Base-by-base conservation (phyloP, 2,113 vertebrate genomes). In the Perognathus longimembris region DNA sequence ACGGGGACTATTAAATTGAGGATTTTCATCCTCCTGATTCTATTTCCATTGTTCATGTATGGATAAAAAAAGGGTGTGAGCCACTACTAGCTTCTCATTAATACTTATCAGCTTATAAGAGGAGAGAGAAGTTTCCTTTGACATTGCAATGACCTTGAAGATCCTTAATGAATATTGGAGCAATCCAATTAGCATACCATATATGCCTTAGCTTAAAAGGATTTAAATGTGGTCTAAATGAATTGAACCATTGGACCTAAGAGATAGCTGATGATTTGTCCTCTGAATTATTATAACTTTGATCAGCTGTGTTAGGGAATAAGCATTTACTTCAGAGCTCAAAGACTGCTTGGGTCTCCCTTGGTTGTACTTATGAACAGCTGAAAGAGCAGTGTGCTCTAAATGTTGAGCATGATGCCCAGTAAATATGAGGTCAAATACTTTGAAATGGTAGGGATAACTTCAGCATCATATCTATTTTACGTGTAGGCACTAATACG, bases 221-320 rank as follows among this genome's bases (percentile, higher is more conserved):
- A 85, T 84, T 91, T 76, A 54, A 89, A 91, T 95, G 30, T n/a
- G 9, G 15, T 45, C 59, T 92, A 80, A 89, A 85, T 76, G 84
- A 91, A 93, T 73, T 83, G 86, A 91, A 77, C 30, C 81, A 40
- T 38, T 50, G 42, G 69, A 61, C 63, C 40, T 66, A 42, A 75
- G 73, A 36, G 57, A 81, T 28, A 57, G 64, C 24, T 74, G 63
- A 84, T 75, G 28, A 70, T 80, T 57, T 28, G 94, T 42, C 36
- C 32, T 95, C 77, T 91, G 36, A 77, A 1, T 71, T 89, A 79
- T 36, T 91, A 89, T 63, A 90, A 20, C 38, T 75, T 84, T 42
- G 8, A 32, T 91, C 28, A 50, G 10, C 21, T 85, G 78, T 94
- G 93, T 88, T 45, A 74, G 32, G 76, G 90, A 75, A 75, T 69